Conservation (phyloP, 2,888 invertebrate genomes). For the Frankliniella intonsa region DNA sequence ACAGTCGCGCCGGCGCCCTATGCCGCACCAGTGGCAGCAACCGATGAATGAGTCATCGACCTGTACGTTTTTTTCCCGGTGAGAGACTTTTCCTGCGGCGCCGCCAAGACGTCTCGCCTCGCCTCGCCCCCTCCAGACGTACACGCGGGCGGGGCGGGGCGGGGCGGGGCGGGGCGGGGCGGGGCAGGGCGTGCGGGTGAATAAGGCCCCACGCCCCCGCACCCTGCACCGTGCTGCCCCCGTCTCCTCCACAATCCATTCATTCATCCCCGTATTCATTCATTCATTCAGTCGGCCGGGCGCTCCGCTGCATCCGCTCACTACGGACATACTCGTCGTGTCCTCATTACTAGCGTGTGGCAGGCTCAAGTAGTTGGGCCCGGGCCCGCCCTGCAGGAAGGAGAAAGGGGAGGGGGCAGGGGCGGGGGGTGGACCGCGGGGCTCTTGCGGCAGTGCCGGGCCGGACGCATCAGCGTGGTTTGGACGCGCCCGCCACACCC, state of each 20-base stretch:
- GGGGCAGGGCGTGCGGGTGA: neutral
- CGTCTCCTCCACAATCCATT: neutral
- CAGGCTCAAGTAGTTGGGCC: neutral
- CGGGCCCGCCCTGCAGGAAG: neutral
- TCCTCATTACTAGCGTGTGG: neutral
- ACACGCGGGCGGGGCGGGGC: no score
- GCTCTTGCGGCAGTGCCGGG: neutral
- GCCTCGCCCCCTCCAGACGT: neutral
- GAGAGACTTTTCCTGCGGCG: neutral
- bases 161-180: no score
- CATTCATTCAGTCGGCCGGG: neutral
- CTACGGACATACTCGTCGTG: neutral
- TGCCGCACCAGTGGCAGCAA: no score
- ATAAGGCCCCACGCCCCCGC: neutral
- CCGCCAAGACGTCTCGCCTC: neutral
- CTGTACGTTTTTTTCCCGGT: neutral
- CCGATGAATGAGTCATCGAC: constrained; percentile 23
- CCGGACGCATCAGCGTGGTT: neutral
- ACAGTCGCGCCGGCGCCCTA: neutral
- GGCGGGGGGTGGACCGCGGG: neutral
- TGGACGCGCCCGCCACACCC: neutral
- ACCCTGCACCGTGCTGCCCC: neutral
- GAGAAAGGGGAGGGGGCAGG: neutral
- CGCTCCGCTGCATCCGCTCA: neutral
- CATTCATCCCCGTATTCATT: constrained; percentile 1